These are phyloP conservation scores for Drosophila serrata DNA, from an alignment of 1,140 invertebrate genomes.

Conservation along the genomic window DNA sequence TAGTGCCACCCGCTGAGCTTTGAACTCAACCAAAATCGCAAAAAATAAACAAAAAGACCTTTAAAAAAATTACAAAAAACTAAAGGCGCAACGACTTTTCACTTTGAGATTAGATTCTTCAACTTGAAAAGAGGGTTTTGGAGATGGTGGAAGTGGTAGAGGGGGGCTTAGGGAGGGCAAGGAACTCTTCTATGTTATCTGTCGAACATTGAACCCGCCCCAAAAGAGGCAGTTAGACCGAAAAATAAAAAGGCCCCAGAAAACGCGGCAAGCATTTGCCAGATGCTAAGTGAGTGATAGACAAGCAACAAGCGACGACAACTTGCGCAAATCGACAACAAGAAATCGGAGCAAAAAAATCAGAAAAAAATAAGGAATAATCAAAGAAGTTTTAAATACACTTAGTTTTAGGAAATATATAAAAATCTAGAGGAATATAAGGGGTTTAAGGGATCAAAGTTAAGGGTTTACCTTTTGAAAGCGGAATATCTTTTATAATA, in stretches of 20 bases:
- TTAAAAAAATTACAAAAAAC: neutral
- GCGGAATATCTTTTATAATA: no score
- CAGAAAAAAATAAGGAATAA: neutral
- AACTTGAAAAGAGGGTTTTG: conserved; percentile 12
- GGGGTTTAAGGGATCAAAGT: neutral
- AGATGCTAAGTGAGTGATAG: conserved; percentile 71
- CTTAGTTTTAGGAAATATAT: neutral
- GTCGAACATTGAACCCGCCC: conserved; percentile 59
- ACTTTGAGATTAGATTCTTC: conserved; percentile 28
- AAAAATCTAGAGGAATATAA: neutral
- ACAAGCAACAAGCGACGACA: conserved; percentile 57
- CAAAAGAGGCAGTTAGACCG: conserved; percentile 27
- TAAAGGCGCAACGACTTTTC: conserved; percentile 16
- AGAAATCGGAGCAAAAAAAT: conserved; percentile 43
- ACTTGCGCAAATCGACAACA: conserved; percentile 63
- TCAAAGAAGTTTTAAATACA: neutral
- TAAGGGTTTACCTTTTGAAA: neutral
- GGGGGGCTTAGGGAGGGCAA: conserved; percentile 1
- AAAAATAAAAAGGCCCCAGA: conserved; percentile 32
- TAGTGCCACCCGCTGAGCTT: conserved; percentile 55
- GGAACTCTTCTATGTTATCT: conserved; percentile 25
- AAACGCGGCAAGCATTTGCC: conserved; percentile 48
- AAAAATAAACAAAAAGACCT: neutral
- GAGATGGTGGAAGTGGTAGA: no score
- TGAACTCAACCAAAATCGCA: conserved; percentile 19